Base-by-base conservation (phyloP, 2,888 invertebrate species). In the Eueremaeus valkanovi region DNA sequence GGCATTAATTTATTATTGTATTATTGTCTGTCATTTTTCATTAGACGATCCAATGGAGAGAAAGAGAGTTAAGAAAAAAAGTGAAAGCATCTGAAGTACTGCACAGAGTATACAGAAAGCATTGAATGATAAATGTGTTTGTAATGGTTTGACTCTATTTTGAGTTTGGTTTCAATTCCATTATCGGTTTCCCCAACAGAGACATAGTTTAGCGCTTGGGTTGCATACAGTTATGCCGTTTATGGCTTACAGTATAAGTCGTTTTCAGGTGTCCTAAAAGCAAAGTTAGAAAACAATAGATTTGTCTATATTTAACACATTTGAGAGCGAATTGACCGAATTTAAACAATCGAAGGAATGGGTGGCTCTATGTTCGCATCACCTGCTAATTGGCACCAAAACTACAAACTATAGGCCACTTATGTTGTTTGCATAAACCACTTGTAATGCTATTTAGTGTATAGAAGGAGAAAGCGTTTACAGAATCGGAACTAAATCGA, bases 341-440 rank as follows among this genome's bases (percentile, higher is more conserved):
- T 55, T 55, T 55, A 21, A n/a, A n/a, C n/a, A n/a, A n/a, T n/a
- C n/a, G n/a, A 3, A 55, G 55, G 55, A 55, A 55, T 55, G 55
- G 55, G 55, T 55, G 55, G 55, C 55, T 18, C 55, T 55, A 21
- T 9, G 6, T 55, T 27, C n/a, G 55, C 55, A 21, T 55, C 55
- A 55, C 24, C 55, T 21, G 24, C 24, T 55, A 55, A 55, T 55
- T 21, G 55, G 55, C 55, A 55, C 24, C 55, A 55, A 9, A 21
- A 21, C 3, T 27, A 55, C 24, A 27, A 24, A 24, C 9, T 13
- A 3, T 55, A 6, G 3, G 9, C 9, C n/a, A n/a, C n/a, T n/a
- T n/a, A n/a, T n/a, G n/a, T n/a, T n/a, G n/a, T n/a, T 21, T 27
- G 3, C 11, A 55, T 8, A n/a, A 55, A 55, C 9, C 24, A 27